Percentiles rank a stretch among this genome's conserved stretches.
Conservation (phyloP, 1,140 invertebrate species). For the Apis dorsata region DNA sequence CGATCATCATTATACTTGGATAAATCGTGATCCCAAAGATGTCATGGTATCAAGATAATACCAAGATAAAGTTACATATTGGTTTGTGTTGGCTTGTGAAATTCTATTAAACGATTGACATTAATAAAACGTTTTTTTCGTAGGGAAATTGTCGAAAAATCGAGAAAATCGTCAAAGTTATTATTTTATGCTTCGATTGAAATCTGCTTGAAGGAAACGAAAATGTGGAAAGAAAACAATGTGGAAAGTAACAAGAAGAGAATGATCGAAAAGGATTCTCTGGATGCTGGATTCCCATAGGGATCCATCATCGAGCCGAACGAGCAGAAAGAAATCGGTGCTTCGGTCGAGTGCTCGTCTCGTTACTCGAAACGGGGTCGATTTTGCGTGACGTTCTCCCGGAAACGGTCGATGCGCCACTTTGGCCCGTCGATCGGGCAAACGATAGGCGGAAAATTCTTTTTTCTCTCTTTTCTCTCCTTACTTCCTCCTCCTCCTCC, state of each 20-base stretch:
- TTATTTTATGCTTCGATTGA: neutral
- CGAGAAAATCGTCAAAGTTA: neutral
- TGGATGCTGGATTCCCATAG: neutral
- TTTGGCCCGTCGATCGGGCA: conserved; percentile 35
- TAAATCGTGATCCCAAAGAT: too few species aligned
- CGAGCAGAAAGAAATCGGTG: conserved; percentile 40
- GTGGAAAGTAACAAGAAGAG: neutral
- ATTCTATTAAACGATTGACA: too few species aligned
- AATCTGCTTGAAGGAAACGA: neutral
- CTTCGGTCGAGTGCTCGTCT: conserved; percentile 27
- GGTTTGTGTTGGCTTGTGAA: too few species aligned
- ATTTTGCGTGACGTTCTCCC: conserved; percentile 39
- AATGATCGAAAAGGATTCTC: neutral
- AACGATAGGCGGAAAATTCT: conserved; percentile 42
- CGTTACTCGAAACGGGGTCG: conserved; percentile 43
- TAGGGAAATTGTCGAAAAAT: neutral
- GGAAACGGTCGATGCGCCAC: conserved; percentile 45
- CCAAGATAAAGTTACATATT: too few species aligned
- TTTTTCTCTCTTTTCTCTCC: neutral
- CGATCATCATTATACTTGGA: neutral
- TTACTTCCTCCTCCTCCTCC: neutral
- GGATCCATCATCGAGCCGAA: conserved; percentile 11
- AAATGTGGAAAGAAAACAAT: neutral
- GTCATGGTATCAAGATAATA: too few species aligned
- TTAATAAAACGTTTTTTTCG: too few species aligned